A percentile compares a stretch with the other conserved stretches of the same genome.
Evolutionary conservation across 2,113 vertebrate species (phyloP).

Genomic region (Asarcornis scutulata): DNA sequence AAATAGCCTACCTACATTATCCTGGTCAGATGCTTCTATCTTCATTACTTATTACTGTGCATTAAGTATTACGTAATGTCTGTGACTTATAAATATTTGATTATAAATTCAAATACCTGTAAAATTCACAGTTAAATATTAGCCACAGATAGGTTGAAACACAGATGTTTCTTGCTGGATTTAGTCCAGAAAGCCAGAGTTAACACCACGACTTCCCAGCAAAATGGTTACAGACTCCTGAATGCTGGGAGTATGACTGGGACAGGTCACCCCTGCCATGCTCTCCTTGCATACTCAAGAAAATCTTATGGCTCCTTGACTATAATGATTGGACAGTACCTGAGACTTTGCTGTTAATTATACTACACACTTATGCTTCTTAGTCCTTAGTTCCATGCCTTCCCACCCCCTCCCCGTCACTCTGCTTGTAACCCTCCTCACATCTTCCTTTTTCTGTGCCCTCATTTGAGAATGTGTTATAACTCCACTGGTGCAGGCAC

Average conservation of each 20-base stretch:
- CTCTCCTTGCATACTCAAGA: not conserved
- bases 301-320: not conserved
- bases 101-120: slow-evolving; percentile 50
- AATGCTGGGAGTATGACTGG: not conserved
- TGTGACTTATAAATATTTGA: slow-evolving; percentile 39
- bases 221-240: not conserved
- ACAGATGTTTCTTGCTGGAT: slow-evolving; percentile 32
- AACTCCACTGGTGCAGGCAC: not conserved
- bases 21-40: not conserved
- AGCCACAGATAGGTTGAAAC: not conserved
- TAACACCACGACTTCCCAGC: slow-evolving; percentile 7
- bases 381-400: not conserved
- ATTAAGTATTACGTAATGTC: not conserved
- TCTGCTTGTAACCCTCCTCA: not conserved
- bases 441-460: not conserved
- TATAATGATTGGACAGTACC: not conserved
- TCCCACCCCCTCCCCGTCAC: not conserved
- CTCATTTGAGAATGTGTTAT: not conserved
- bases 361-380: not conserved
- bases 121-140: slow-evolving; percentile 33
- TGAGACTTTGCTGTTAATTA: not conserved
- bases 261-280: not conserved
- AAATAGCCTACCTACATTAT: not conserved
- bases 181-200: not conserved
- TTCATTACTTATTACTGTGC: not conserved